Conservation (phyloP, 2,113 vertebrate genomes). For the Engystomops pustulosus region DNA sequence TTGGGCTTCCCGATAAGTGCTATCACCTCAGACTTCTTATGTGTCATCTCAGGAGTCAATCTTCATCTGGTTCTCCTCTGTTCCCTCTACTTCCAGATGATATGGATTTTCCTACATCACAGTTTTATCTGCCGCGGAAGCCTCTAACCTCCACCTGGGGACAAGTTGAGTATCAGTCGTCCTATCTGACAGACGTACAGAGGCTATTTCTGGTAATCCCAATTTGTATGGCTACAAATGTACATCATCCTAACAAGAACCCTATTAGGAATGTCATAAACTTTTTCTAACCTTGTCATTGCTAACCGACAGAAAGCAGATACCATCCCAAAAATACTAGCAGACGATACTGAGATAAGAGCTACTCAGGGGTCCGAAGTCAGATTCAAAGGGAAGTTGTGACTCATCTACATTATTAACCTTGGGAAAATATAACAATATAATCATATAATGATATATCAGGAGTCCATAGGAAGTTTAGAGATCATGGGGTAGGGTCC, state of each 20-base stretch:
- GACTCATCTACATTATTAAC: neutral
- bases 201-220: conserved; percentile 31
- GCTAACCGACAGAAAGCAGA: conserved; percentile 26
- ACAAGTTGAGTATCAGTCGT: conserved; percentile 9
- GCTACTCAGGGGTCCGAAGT: neutral
- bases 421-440: neutral
- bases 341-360: conserved; percentile 16
- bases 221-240: conserved; percentile 42
- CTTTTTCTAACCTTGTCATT: conserved; percentile 48
- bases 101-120: conserved; percentile 2
- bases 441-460: neutral
- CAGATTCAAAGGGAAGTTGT: neutral
- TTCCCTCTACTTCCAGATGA: neutral
- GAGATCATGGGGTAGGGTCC: neutral
- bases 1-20: neutral
- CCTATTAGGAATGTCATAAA: conserved; percentile 50
- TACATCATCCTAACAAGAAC: conserved; percentile 4
- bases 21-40: neutral
- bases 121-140: neutral
- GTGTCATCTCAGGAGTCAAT: neutral
- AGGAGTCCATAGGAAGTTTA: neutral
- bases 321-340: conserved; percentile 9
- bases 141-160: conserved; percentile 38
- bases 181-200: neutral
- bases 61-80: conserved; percentile 33